phyloP scores from a whole-genome alignment of 2,113 vertebrate species.

The Tringa solitaria region DNA sequence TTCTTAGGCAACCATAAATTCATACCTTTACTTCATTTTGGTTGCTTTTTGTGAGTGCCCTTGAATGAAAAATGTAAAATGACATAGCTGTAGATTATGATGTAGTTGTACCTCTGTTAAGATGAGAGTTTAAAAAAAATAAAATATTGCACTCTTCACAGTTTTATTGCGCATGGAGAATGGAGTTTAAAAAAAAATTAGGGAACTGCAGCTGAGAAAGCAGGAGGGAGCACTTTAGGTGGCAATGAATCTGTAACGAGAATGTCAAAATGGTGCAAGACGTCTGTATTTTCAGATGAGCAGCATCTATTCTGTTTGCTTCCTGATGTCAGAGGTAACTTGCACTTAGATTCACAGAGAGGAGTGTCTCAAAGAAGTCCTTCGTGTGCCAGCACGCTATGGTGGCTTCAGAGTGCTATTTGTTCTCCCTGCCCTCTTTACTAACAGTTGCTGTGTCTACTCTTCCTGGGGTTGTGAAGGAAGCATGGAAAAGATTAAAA shows the following conservation, averaged over 20 bases:
- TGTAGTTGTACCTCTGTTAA: not conserved
- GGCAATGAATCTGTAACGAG: not conserved
- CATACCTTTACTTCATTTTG: not conserved
- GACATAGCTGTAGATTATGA: not conserved
- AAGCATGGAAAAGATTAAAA: not conserved
- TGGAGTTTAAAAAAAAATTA: not conserved
- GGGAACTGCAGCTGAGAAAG: not conserved
- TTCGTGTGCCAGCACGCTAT: not conserved
- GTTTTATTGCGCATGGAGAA: not conserved
- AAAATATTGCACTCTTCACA: not conserved
- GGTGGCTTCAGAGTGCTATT: not conserved
- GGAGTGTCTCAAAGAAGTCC: not conserved
- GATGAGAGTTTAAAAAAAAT: not conserved
- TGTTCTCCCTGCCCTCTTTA: not conserved
- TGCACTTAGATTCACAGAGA: not conserved
- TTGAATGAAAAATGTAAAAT: not conserved
- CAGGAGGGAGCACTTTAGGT: not conserved
- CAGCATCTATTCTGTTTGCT: not conserved
- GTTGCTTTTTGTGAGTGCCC: not conserved
- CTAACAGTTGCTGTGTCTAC: accelerated
- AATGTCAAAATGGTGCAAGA: not conserved
- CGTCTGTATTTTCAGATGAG: not conserved
- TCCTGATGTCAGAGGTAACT: not conserved
- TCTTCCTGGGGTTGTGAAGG: not conserved
- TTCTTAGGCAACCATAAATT: not conserved